Evolutionary conservation across 1,140 invertebrate species (phyloP).

Genomic region (Drosophila burlai): DNA sequence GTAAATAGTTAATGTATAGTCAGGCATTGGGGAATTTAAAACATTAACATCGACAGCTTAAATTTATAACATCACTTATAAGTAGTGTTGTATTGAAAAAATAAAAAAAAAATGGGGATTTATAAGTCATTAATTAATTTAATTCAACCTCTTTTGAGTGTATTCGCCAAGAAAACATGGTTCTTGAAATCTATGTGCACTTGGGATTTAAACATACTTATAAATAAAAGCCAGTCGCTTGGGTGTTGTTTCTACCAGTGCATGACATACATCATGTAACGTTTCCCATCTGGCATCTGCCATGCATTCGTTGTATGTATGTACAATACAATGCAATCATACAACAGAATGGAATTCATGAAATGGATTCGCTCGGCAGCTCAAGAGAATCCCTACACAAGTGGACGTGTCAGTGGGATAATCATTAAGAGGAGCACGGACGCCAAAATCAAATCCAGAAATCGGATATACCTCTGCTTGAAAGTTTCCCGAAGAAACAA

Average conservation of each 20-base stretch:
- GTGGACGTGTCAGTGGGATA: slow-evolving; percentile 7
- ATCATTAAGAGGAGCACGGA: slow-evolving; percentile 3
- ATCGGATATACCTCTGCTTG: slow-evolving; percentile 2
- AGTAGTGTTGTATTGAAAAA: background rate
- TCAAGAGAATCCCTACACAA: slow-evolving; percentile 11
- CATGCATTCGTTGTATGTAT: slow-evolving; percentile 21
- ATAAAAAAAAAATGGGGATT: background rate
- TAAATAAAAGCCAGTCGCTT: background rate
- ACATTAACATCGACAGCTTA: no score
- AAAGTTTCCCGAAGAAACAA: slow-evolving; percentile 18
- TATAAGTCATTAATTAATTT: background rate
- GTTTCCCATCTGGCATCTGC: slow-evolving; percentile 4
- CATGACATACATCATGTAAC: background rate
- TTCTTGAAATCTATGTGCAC: background rate
- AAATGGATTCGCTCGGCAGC: slow-evolving; percentile 33
- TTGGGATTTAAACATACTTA: background rate
- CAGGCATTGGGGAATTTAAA: background rate
- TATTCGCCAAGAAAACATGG: background rate
- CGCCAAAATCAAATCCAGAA: background rate
- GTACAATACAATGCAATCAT: slow-evolving; percentile 32
- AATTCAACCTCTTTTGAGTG: background rate
- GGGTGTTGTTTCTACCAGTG: background rate
- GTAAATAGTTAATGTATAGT: no score
- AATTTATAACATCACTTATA: background rate
- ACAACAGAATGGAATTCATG: slow-evolving; percentile 37